phyloP scores from a whole-genome alignment of 2,888 invertebrate genomes.

The Scaptomyza reducta region DNA sequence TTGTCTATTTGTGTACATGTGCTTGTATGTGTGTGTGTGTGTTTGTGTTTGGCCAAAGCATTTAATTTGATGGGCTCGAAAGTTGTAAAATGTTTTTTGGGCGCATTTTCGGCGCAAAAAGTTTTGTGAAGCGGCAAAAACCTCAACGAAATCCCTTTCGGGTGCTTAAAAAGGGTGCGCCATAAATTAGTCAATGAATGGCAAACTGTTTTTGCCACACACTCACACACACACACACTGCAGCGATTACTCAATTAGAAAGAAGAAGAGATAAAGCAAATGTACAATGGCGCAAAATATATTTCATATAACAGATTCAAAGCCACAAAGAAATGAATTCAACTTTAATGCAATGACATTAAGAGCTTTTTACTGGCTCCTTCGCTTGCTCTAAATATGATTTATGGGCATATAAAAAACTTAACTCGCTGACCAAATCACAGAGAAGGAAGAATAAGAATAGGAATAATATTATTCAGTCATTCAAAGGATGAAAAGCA shows the following conservation, averaged over 20 bases:
- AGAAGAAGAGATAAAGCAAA: neutral
- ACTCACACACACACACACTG: neutral
- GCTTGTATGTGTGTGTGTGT: conserved; percentile 4
- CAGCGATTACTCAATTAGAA: conserved; percentile 25
- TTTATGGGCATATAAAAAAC: conserved; percentile 56
- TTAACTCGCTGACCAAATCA: conserved; percentile 45
- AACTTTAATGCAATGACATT: conserved; percentile 7
- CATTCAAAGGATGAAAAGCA: conserved; percentile 4
- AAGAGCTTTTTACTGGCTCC: conserved; percentile 20
- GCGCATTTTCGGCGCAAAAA: conserved; percentile 11
- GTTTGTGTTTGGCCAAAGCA: conserved; percentile 25
- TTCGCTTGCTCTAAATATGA: conserved; percentile 51
- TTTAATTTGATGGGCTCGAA: conserved; percentile 49
- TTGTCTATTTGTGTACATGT: too few relatives aligned
- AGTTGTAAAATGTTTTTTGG: conserved; percentile 34
- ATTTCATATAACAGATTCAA: neutral
- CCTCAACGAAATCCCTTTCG: neutral
- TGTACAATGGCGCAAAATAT: too few relatives aligned
- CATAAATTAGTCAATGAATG: conserved; percentile 33
- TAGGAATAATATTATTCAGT: conserved; percentile 57
- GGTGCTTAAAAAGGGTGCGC: conserved; percentile 15
- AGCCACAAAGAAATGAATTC: neutral
- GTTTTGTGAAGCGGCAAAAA: conserved; percentile 16
- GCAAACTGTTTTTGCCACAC: conserved; percentile 25
- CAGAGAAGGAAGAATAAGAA: conserved; percentile 23